Percentiles rank a stretch among this genome's conserved stretches.
Conservation (phyloP, 2,797 vertebrate species). For the Sebastes alutus region DNA sequence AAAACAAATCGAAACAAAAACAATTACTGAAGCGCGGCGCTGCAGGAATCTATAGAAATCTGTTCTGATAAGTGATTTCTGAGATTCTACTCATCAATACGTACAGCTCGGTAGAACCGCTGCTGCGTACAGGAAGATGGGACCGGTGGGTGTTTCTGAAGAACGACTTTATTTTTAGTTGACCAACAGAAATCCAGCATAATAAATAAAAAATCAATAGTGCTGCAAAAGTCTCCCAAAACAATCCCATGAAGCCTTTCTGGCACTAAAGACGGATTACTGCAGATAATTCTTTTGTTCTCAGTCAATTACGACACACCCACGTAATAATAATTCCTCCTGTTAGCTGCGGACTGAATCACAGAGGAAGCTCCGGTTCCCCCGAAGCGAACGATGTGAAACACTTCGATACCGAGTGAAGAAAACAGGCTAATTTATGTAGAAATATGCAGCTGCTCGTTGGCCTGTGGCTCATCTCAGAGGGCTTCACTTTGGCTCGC, state of each 20-base stretch:
- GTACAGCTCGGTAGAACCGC: too few species aligned
- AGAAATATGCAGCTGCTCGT: constrained; percentile 44
- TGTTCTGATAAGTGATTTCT: constrained; percentile 4
- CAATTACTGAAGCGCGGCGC: background rate
- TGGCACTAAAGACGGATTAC: background rate
- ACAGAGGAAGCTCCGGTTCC: constrained; percentile 8
- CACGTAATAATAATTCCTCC: constrained; percentile 21
- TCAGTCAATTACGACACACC: constrained; percentile 23
- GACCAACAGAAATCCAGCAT: background rate
- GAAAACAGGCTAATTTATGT: constrained; percentile 44
- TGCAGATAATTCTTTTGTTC: background rate
- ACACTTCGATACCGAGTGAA: constrained; percentile 16
- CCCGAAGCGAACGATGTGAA: constrained; percentile 34
- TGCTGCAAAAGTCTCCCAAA: background rate
- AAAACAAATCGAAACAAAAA: constrained; percentile 4
- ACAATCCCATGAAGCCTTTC: background rate
- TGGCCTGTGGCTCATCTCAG: constrained; percentile 35
- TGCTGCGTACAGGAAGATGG: too few species aligned
- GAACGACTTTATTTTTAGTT: background rate
- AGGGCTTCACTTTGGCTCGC: constrained; percentile 22
- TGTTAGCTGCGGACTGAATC: constrained; percentile 4
- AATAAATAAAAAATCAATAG: background rate
- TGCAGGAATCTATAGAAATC: constrained; percentile 6
- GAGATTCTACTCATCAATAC: background rate
- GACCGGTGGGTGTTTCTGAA: background rate